A percentile compares a stretch with the other conserved stretches of the same genome.
phyloP scores from a whole-genome alignment of 2,888 invertebrate genomes.

The Conops quadrifasciatus region DNA sequence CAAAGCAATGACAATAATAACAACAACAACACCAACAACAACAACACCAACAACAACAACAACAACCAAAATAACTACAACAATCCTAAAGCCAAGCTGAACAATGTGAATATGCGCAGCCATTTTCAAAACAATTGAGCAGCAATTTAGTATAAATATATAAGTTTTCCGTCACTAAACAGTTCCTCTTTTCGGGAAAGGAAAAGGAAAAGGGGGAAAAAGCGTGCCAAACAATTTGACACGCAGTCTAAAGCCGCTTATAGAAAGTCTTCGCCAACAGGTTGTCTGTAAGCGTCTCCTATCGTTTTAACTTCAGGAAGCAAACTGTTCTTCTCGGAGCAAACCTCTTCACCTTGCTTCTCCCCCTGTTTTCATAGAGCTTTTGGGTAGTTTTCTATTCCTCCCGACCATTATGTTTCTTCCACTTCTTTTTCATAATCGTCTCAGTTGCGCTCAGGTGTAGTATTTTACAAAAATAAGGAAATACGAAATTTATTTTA shows the following conservation, averaged over 20 bases:
- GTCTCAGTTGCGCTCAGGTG: neutral
- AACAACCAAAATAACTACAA: no score
- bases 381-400: no score
- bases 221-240: conserved; percentile 22
- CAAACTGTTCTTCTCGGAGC: no score
- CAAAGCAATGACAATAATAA: conserved; percentile 5
- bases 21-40: neutral
- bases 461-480: neutral
- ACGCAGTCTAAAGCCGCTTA: conserved; percentile 16
- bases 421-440: neutral
- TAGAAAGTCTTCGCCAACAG: conserved; percentile 10
- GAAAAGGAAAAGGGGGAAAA: neutral
- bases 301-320: no score
- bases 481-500: neutral
- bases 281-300: neutral
- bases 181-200: no score
- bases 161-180: no score
- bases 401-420: neutral
- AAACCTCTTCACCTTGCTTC: neutral
- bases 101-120: no score
- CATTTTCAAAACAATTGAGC: conserved; percentile 15
- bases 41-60: no score
- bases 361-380: neutral
- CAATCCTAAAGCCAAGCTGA: no score
- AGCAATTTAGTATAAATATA: neutral